Evolutionary conservation across 1,140 invertebrate genomes (phyloP), one percentile per base, ranked within the genome.

Genomic region (Philotrypesis tridentata): DNA sequence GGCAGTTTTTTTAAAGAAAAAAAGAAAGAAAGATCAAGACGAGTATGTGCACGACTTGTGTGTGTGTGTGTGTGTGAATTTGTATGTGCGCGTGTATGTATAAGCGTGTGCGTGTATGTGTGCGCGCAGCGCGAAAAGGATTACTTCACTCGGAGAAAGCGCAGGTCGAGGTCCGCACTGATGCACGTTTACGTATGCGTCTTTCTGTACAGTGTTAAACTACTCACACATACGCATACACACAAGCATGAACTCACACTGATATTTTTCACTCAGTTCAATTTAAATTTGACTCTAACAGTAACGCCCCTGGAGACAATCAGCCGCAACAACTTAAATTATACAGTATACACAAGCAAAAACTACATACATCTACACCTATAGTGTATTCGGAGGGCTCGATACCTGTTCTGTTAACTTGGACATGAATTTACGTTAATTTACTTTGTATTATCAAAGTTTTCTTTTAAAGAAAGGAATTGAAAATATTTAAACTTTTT

Each of bases 121-220:
- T n/a, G n/a, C n/a, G n/a, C n/a, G 14, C n/a, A 55, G 48, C 48
- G 48, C 23, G 61, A 65, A 17, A 29, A 4, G 31, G 67, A 77
- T 82, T 82, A 82, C 80, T 65, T 78, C 74, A 82, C 27, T 73
- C 21, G 60, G 80, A 82, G 80, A 82, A 82, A 82, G 80, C 65
- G 67, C 17, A 0, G 43, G 14, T 73, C 25, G 76, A 78, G 63
- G 60, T 68, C 9, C 29, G 31, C 23, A 4, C 21, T n/a, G 9
- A 37, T 25, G n/a, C 23, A 21, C 68, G 5, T 29, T 27, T 40
- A 40, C 60, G 67, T 43, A 37, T 61, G 5, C 17, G 23, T 23
- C n/a, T 60, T 23, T 43, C 40, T 70, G 67, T 70, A 33, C 27
- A 65, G 61, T 31, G 12, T 17, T 55, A 6, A 55, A 17, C 48